Conservation (phyloP, 2,113 vertebrate genomes). For the Boleophthalmus pectinirostris region DNA sequence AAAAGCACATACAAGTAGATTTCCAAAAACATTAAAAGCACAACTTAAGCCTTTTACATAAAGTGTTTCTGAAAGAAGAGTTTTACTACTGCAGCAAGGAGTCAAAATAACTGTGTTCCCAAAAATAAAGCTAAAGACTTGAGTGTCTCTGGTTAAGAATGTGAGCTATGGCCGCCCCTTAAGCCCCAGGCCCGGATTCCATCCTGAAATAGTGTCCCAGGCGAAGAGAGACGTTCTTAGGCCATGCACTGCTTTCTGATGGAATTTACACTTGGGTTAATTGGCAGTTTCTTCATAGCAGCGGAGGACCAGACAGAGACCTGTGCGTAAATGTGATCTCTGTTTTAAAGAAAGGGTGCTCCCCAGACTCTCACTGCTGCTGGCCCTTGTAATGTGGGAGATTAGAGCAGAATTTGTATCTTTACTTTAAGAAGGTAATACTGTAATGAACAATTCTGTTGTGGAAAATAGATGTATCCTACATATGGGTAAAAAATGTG, state of each 20-base stretch:
- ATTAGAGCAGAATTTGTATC: neutral
- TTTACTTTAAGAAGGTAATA: slow-evolving; percentile 4
- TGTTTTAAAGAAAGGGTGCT: slow-evolving; percentile 21
- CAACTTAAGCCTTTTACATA: neutral
- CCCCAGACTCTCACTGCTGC: slow-evolving; percentile 15
- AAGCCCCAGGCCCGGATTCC: slow-evolving; percentile 41
- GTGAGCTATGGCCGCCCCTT: slow-evolving; percentile 38
- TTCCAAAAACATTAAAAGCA: neutral
- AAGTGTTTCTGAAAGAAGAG: slow-evolving; percentile 10
- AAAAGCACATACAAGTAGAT: neutral
- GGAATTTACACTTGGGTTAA: slow-evolving; percentile 48
- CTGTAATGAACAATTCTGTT: neutral
- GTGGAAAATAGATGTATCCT: neutral
- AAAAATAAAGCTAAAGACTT: slow-evolving; percentile 42
- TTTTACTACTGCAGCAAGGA: neutral
- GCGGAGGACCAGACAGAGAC: neutral
- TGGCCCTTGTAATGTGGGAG: neutral
- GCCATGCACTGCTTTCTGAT: slow-evolving; percentile 27
- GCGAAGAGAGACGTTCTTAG: slow-evolving; percentile 40
- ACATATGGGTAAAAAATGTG: no score
- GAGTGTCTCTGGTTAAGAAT: slow-evolving; percentile 40
- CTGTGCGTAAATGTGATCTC: slow-evolving; percentile 16
- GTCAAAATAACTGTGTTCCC: slow-evolving; percentile 21
- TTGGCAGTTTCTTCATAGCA: slow-evolving; percentile 35
- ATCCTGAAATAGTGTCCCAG: slow-evolving; percentile 48